These are phyloP conservation scores for Apaloderma vittatum DNA, from an alignment of 2,113 vertebrate species.

Conservation along the genomic window DNA sequence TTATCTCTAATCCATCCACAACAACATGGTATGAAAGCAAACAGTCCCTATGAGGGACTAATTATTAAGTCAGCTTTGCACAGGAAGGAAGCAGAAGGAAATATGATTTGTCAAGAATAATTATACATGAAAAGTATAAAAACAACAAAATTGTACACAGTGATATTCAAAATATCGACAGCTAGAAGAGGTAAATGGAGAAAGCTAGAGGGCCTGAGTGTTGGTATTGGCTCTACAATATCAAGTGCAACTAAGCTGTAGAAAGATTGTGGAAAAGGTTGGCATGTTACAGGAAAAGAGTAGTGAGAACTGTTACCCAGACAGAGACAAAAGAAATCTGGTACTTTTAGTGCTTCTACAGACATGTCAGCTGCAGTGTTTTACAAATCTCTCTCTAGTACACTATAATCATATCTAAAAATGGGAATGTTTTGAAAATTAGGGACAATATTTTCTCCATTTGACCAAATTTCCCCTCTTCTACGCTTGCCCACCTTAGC, in stretches of 20 bases:
- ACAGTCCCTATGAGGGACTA: background rate
- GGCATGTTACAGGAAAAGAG: background rate
- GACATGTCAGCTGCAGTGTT: background rate
- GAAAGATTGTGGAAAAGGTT: background rate
- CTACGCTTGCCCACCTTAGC: background rate
- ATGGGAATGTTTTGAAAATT: background rate
- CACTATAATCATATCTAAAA: background rate
- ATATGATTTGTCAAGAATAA: slow-evolving; percentile 7
- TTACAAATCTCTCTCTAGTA: background rate
- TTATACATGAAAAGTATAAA: background rate
- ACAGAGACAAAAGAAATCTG: background rate
- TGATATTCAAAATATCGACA: background rate
- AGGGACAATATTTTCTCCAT: background rate
- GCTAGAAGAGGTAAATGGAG: background rate
- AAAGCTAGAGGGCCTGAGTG: background rate
- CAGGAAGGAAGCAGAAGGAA: slow-evolving; percentile 1
- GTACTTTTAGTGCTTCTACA: background rate
- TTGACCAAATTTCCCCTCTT: background rate
- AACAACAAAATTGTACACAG: background rate
- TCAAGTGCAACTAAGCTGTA: background rate
- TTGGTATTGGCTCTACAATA: background rate
- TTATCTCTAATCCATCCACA: slow-evolving; percentile 10
- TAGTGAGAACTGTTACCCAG: background rate
- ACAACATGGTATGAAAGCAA: background rate
- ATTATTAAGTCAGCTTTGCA: background rate